A percentile compares a stretch with the other conserved stretches of the same genome.
Conservation (phyloP, 2,797 vertebrate species). For the Scyliorhinus canicula region DNA sequence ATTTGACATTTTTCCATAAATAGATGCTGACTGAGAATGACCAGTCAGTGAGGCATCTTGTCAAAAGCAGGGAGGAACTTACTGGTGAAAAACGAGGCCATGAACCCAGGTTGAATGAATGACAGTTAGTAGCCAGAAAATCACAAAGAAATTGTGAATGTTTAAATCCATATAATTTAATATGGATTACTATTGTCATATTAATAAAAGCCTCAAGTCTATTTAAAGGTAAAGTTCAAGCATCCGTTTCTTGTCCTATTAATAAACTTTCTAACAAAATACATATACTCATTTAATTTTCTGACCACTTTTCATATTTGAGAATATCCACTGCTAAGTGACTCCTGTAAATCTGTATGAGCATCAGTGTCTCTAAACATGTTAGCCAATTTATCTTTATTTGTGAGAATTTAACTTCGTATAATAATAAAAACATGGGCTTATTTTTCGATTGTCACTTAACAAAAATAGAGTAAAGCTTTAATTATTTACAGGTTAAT, state of each 20-base stretch:
- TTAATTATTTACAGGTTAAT: not conserved
- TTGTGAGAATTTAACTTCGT: not conserved
- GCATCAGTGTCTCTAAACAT: not conserved
- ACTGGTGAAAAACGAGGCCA: not conserved
- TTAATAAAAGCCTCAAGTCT: not conserved
- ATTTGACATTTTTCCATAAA: conserved; percentile 98
- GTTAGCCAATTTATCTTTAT: not conserved
- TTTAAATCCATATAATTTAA: conserved; percentile 26
- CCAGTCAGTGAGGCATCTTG: conserved; percentile 85
- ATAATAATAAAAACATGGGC: not conserved
- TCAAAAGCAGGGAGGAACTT: conserved; percentile 26
- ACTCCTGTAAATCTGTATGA: not conserved
- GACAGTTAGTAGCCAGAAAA: conserved; percentile 27
- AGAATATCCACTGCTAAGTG: not conserved
- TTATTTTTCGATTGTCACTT: not conserved
- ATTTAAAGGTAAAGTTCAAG: not conserved
- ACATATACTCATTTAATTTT: not conserved
- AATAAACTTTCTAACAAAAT: conserved; percentile 8
- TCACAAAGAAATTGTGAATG: conserved; percentile 1
- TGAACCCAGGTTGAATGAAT: conserved; percentile 11
- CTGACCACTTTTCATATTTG: not conserved
- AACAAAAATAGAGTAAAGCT: not conserved
- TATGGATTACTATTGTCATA: not conserved
- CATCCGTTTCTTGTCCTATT: not conserved
- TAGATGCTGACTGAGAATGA: conserved; percentile 97